Conservation (phyloP, 2,113 vertebrate genomes). For the Orientallactaga bullata region DNA sequence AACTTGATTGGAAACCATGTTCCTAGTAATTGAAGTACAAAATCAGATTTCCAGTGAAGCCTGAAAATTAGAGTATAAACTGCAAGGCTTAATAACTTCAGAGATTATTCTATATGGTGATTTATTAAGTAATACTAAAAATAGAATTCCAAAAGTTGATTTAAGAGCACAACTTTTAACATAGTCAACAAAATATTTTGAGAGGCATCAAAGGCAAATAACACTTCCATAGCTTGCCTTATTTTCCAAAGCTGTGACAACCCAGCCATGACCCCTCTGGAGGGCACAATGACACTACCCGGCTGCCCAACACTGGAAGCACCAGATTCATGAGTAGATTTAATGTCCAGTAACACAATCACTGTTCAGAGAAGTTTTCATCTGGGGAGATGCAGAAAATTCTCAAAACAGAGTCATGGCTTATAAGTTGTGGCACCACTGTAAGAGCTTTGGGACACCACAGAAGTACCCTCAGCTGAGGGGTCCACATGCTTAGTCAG, state of each 20-base stretch:
- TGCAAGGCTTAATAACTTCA: slow-evolving; percentile 1
- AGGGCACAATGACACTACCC: neutral
- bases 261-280: neutral
- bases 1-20: slow-evolving; percentile 47
- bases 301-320: neutral
- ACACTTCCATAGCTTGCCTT: neutral
- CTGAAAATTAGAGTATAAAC: slow-evolving; percentile 42
- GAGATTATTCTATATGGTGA: neutral
- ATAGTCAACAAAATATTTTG: slow-evolving; percentile 31
- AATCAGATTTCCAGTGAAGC: slow-evolving; percentile 37
- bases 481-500: neutral
- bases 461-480: neutral
- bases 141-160: slow-evolving; percentile 45
- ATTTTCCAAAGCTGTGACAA: neutral
- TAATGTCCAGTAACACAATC: neutral
- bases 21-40: slow-evolving; percentile 30
- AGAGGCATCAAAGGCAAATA: slow-evolving; percentile 36
- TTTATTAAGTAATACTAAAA: slow-evolving; percentile 56
- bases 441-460: neutral
- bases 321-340: neutral
- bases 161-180: slow-evolving; percentile 55
- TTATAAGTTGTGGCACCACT: neutral
- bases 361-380: neutral
- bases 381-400: slow-evolving; percentile 5
- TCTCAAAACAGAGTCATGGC: neutral